Conservation (phyloP, 2,797 vertebrate genomes). For the Carapus acus region DNA sequence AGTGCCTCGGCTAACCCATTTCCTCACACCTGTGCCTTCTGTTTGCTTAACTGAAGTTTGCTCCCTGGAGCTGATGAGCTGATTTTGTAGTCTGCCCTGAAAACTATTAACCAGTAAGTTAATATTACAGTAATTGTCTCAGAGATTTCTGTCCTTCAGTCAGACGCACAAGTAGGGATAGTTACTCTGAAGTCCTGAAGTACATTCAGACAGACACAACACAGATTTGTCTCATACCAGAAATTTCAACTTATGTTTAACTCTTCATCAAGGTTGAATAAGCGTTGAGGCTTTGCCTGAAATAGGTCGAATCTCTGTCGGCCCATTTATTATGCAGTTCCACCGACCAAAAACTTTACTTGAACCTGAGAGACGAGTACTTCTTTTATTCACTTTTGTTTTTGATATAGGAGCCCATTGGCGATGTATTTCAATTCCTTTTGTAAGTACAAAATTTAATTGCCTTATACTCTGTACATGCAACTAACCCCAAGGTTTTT, state of each 20-base stretch:
- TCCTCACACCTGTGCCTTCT: slow-evolving; percentile 14
- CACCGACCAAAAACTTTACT: slow-evolving; percentile 19
- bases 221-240: background rate
- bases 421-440: too few relatives aligned
- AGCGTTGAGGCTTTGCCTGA: too few relatives aligned
- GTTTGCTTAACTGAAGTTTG: slow-evolving; percentile 19
- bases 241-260: background rate
- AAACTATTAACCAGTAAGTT: too few relatives aligned
- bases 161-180: background rate
- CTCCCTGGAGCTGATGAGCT: slow-evolving; percentile 9
- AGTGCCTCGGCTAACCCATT: too few relatives aligned
- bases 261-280: too few relatives aligned
- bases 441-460: too few relatives aligned
- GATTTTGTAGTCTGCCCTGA: slow-evolving; percentile 6
- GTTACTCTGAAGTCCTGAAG: background rate
- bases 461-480: too few relatives aligned
- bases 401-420: too few relatives aligned
- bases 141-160: slow-evolving; percentile 3
- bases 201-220: background rate
- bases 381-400: background rate
- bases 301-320: background rate
- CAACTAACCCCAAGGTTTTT: too few relatives aligned
- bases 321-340: background rate
- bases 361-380: background rate
- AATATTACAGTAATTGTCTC: too few relatives aligned